These are phyloP conservation scores for Zapus hudsonius DNA, from an alignment of 2,113 vertebrate genomes.

Conservation along the genomic window DNA sequence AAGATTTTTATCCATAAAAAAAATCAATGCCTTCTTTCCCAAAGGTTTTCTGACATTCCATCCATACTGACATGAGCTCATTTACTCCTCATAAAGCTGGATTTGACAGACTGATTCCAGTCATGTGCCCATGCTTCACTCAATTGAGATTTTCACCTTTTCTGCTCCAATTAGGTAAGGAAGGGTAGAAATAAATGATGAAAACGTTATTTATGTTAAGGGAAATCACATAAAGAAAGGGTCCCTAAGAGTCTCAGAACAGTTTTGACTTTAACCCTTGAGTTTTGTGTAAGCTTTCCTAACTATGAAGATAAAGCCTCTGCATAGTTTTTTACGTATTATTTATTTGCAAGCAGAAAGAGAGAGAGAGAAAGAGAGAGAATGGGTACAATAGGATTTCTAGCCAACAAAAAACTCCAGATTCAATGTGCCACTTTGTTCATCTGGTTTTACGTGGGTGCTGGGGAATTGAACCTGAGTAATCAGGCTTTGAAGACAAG, in stretches of 20 bases:
- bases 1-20: conserved; percentile 12
- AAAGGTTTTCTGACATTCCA: conserved; percentile 7
- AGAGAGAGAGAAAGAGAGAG: too few species aligned
- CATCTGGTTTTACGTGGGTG: too few species aligned
- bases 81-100: not conserved
- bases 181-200: not conserved
- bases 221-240: not conserved
- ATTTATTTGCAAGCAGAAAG: too few species aligned
- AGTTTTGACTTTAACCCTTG: not conserved
- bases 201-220: not conserved
- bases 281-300: not conserved
- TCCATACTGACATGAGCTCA: not conserved
- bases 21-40: not conserved
- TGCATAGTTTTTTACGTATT: not conserved
- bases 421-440: too few species aligned
- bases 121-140: not conserved
- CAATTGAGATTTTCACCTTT: not conserved
- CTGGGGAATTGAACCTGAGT: too few species aligned
- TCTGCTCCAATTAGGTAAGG: not conserved
- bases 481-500: too few species aligned
- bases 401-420: too few species aligned
- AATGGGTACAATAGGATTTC: too few species aligned
- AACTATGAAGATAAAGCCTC: not conserved
- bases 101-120: not conserved
- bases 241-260: not conserved